Conservation (phyloP, 2,113 vertebrate species). For the Alosa alosa region DNA sequence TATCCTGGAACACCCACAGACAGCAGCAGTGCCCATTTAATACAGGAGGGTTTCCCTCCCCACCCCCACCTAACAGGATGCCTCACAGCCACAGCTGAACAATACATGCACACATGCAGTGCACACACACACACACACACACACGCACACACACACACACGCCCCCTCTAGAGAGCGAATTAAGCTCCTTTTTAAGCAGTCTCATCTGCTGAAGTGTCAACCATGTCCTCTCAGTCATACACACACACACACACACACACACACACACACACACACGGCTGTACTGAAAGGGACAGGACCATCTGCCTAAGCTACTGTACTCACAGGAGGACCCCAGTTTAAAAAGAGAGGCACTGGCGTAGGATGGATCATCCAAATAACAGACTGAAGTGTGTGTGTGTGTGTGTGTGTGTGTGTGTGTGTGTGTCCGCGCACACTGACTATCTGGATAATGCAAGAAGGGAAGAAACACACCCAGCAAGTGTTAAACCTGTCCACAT, state of each 20-base stretch:
- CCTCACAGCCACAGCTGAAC: background rate
- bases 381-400: background rate
- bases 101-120: background rate
- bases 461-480: background rate
- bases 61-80: background rate
- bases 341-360: background rate
- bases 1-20: background rate
- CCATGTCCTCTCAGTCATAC: background rate
- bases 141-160: background rate
- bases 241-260: background rate
- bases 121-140: background rate
- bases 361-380: background rate
- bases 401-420: background rate
- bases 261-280: background rate
- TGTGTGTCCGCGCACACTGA: background rate
- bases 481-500: slow-evolving; percentile 2
- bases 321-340: background rate
- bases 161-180: background rate
- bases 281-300: background rate
- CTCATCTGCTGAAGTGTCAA: background rate
- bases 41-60: background rate
- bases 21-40: background rate
- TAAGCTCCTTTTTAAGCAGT: background rate
- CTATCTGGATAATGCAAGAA: background rate
- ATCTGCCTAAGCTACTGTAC: background rate